phyloP scores from a whole-genome alignment of 2,888 invertebrate genomes.

The Eilema sororculum region DNA sequence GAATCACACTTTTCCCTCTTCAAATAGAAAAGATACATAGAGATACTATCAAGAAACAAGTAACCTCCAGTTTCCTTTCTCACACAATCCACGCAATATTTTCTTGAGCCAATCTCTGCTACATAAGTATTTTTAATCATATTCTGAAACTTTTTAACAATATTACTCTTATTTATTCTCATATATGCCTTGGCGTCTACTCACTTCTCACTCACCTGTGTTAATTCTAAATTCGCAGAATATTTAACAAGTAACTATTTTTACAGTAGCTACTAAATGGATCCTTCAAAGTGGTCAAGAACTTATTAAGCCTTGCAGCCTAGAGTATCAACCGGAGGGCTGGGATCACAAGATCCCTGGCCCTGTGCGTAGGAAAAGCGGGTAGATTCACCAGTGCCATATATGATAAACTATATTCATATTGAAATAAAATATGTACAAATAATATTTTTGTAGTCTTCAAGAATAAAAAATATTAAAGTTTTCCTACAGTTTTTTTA shows the following conservation, averaged over 20 bases:
- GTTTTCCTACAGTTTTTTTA: too few species aligned
- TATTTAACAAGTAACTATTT: neutral
- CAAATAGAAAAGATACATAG: too few species aligned
- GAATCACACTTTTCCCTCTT: too few species aligned
- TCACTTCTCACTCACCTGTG: neutral
- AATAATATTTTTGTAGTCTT: neutral
- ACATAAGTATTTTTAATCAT: too few species aligned
- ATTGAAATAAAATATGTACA: too few species aligned
- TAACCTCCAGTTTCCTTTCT: too few species aligned
- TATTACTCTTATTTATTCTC: neutral
- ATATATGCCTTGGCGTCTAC: too few species aligned
- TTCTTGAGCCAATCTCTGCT: too few species aligned
- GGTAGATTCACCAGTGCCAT: slow-evolving; percentile 55
- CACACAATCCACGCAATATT: too few species aligned
- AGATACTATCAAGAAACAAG: too few species aligned
- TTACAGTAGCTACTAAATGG: slow-evolving; percentile 96
- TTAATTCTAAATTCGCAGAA: neutral
- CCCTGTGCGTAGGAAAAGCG: slow-evolving; percentile 69
- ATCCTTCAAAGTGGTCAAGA: slow-evolving; percentile 97
- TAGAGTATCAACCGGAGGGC: slow-evolving; percentile 81
- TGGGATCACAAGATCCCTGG: slow-evolving; percentile 64
- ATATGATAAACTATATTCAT: neutral
- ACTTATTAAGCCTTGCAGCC: slow-evolving; percentile 89
- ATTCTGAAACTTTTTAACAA: too few species aligned
- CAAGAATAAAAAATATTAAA: too few species aligned